Conservation (phyloP, 2,113 vertebrate genomes). For the Leptobrachium ailaonicum region DNA sequence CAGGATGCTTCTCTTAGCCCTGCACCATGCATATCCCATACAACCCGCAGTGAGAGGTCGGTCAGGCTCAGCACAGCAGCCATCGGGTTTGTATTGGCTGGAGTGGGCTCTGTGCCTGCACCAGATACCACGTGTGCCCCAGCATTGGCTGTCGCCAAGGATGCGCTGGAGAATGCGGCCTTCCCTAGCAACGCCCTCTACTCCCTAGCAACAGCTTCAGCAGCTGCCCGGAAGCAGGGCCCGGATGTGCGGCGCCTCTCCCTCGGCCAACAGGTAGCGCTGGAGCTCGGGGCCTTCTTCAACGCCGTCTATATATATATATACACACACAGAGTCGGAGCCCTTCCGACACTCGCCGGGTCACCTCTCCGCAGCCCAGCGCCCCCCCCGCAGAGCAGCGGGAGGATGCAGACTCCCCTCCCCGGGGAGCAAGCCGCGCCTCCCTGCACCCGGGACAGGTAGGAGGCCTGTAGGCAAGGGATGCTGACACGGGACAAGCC, state of each 20-base stretch:
- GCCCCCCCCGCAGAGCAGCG: neutral
- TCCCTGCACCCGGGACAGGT: constrained; percentile 50
- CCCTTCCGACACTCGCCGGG: too few relatives aligned
- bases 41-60: too few relatives aligned
- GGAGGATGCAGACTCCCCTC: constrained; percentile 52
- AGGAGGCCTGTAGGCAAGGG: constrained; percentile 6
- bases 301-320: neutral
- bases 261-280: neutral
- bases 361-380: neutral
- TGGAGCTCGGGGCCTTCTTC: neutral
- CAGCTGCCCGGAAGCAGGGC: neutral
- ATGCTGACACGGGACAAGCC: neutral
- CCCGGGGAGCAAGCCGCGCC: constrained; percentile 50
- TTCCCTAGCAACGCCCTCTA: neutral
- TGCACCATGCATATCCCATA: too few relatives aligned
- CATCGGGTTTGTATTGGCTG: too few relatives aligned
- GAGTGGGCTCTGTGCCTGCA: too few relatives aligned
- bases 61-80: too few relatives aligned
- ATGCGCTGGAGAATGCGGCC: neutral
- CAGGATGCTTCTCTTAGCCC: too few relatives aligned
- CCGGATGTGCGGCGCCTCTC: neutral
- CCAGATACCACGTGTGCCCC: too few relatives aligned
- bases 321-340: too few relatives aligned
- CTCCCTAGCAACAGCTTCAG: rapidly evolving
- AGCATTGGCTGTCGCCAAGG: too few relatives aligned